Base-by-base conservation (phyloP, 2,113 vertebrate species). In the Myrmecophaga tridactyla region DNA sequence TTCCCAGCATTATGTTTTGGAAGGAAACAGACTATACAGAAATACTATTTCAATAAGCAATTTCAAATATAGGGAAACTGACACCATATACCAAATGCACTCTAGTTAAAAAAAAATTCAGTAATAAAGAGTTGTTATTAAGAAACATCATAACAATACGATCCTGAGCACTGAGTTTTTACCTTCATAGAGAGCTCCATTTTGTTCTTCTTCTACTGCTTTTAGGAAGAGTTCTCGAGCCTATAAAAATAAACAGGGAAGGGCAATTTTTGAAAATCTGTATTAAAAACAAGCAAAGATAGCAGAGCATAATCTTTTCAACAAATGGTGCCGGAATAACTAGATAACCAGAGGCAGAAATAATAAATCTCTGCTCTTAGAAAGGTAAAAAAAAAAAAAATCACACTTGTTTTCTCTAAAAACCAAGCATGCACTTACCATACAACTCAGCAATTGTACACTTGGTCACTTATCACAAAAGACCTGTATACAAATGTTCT, bases 111-210 rank as follows among this genome's bases (percentile, higher is more conserved):
- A 23, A 69, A 31, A 15, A 6, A 17, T 36, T 72, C 21, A 60
- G 11, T 7, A 89, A 65, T 27, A 34, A 86, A 60, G 18, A 53
- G 48, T 1, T 76, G 12, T 56, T 86, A n/a, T 25, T 84, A 29
- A 80, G 87, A 62, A 51, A 36, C 43, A 43, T 27, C 65, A 76
- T 34, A 39, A 78, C 7, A 46, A 11, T 2, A 81, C 34, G 17
- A 58, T 10, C 43, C 6, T 2, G 87, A 75, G 94, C 46, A 21
- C 62, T 90, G 65, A 39, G 10, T 27, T 14, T 73, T 94, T 98
- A 99, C 99, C 99, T 99, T 99, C 99, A 89, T 99, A 99, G 94
- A 99, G 99, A 11, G 99, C 99, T 98, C 99, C 99, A 97, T 99
- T 99, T 98, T 99, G 99, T 97, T 99, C 99, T 97, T 99, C 99